Conservation (phyloP, 1,140 invertebrate species). For the Panagrolaimus sp. region DNA sequence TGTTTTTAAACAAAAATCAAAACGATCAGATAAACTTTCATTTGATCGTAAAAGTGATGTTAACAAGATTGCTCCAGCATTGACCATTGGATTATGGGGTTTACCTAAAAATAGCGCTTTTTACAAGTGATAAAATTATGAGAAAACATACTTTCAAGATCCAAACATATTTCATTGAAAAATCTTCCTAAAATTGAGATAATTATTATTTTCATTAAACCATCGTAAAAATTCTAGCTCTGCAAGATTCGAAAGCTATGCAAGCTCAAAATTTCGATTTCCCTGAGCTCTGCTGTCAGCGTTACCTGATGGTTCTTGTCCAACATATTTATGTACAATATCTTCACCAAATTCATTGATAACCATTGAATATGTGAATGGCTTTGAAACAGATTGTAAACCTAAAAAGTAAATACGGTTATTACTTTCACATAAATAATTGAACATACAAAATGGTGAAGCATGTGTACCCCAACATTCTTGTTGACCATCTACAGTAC, state of each 20-base stretch:
- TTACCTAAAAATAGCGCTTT: slow-evolving; percentile 68
- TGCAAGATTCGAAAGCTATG: too few species aligned
- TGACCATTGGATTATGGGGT: slow-evolving; percentile 97
- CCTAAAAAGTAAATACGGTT: too few species aligned
- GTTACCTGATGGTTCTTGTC: slow-evolving; percentile 67
- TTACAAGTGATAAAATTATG: not conserved
- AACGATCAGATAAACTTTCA: slow-evolving; percentile 41
- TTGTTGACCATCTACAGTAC: slow-evolving; percentile 60
- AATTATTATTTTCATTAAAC: too few species aligned
- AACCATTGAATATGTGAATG: slow-evolving; percentile 87
- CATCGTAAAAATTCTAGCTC: too few species aligned
- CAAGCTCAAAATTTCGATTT: too few species aligned
- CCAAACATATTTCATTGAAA: slow-evolving; percentile 89
- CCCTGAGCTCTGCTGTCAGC: too few species aligned
- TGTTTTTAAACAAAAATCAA: slow-evolving; percentile 39
- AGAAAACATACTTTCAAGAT: slow-evolving; percentile 74
- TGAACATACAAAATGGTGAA: slow-evolving; percentile 28
- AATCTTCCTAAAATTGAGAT: slow-evolving; percentile 85
- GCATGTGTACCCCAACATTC: slow-evolving; percentile 14
- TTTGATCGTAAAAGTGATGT: slow-evolving; percentile 73
- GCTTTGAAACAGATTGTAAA: slow-evolving; percentile 62
- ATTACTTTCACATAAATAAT: too few species aligned
- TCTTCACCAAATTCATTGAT: slow-evolving; percentile 80
- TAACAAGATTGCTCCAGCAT: slow-evolving; percentile 89
- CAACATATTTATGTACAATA: slow-evolving; percentile 84